phyloP scores from a whole-genome alignment of 2,797 vertebrate species.

The Lepidocolaptes lacrymiger region DNA sequence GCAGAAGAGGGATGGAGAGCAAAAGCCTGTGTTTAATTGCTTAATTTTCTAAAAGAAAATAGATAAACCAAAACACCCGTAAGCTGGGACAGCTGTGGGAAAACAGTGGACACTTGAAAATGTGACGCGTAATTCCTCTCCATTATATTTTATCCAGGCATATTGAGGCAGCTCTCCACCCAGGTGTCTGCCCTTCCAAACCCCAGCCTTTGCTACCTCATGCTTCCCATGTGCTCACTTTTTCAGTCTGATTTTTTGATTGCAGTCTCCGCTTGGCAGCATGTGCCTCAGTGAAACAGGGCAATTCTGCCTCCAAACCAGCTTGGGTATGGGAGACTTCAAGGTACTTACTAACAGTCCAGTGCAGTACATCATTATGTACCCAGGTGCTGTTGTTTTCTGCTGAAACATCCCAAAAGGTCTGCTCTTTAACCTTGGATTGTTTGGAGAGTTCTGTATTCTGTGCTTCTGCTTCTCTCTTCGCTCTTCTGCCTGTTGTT shows the following conservation, averaged over 20 bases:
- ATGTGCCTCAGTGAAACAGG: background rate
- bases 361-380: background rate
- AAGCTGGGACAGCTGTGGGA: background rate
- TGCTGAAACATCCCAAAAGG: background rate
- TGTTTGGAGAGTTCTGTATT: background rate
- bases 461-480: background rate
- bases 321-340: background rate
- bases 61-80: background rate
- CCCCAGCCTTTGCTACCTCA: background rate
- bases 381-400: background rate
- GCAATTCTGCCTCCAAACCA: background rate
- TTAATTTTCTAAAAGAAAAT: background rate
- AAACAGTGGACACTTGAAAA: background rate
- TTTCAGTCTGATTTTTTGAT: background rate
- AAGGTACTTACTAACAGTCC: background rate
- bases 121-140: background rate
- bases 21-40: background rate
- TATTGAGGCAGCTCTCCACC: background rate
- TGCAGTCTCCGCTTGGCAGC: background rate
- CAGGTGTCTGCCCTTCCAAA: background rate
- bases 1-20: background rate
- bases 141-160: background rate
- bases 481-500: background rate
- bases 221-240: accelerated
- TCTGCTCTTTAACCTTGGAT: background rate